Evolutionary conservation across 2,888 invertebrate genomes (phyloP).

Genomic region (Thera britannica): DNA sequence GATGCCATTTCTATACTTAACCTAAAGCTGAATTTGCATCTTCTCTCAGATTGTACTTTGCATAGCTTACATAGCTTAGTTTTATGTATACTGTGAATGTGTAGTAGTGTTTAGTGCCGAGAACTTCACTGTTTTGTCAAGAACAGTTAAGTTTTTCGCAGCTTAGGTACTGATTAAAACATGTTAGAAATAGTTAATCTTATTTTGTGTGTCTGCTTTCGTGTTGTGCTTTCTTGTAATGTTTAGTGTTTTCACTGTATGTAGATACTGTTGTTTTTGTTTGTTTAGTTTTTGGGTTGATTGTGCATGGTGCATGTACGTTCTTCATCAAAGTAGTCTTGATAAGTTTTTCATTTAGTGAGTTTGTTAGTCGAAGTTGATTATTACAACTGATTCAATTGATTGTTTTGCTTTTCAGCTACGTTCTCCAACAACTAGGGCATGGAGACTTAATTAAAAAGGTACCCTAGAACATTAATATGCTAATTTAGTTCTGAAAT

Average conservation of each 20-base stretch:
- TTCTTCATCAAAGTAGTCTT: not conserved
- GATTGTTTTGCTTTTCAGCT: slow-evolving; percentile 83
- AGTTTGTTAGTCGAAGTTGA: not conserved
- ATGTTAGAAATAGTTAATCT: not conserved
- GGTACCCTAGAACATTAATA: slow-evolving; percentile 71
- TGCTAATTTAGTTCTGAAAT: too few relatives aligned
- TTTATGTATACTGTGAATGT: too few relatives aligned
- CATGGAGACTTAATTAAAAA: slow-evolving; percentile 87
- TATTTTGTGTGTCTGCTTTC: slow-evolving; percentile 1
- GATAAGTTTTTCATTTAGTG: not conserved
- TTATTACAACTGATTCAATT: not conserved
- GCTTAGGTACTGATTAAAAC: not conserved
- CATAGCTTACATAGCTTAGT: too few relatives aligned
- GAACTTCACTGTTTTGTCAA: too few relatives aligned
- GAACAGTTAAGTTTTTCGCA: not conserved
- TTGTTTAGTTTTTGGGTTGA: not conserved
- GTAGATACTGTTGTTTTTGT: not conserved
- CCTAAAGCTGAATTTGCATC: too few relatives aligned
- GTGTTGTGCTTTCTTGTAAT: not conserved
- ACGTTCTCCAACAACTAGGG: slow-evolving; percentile 89
- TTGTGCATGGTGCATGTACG: slow-evolving; percentile 1
- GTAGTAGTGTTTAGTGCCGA: too few relatives aligned
- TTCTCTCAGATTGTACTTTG: too few relatives aligned
- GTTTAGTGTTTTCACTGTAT: slow-evolving; percentile 1
- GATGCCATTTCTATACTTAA: too few relatives aligned